Conservation (phyloP, 2,797 vertebrate species). For the Anguilla megastoma region DNA sequence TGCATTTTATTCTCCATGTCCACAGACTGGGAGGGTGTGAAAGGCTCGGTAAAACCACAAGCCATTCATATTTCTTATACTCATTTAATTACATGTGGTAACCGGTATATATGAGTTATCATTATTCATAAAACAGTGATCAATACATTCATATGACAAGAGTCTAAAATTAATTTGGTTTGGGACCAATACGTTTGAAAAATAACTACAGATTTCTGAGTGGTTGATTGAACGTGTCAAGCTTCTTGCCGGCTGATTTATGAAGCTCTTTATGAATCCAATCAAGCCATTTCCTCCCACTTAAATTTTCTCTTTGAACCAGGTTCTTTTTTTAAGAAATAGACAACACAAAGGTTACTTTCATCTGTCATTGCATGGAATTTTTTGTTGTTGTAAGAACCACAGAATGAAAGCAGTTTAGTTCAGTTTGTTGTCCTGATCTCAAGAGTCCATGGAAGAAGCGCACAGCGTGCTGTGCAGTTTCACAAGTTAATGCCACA, state of each 20-base stretch:
- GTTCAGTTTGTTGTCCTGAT: slow-evolving; percentile 42
- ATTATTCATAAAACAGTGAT: background rate
- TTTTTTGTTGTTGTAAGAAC: background rate
- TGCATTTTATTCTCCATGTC: background rate
- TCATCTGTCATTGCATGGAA: background rate
- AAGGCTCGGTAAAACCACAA: background rate
- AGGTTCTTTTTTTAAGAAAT: background rate
- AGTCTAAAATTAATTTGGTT: background rate
- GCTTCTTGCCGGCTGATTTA: background rate
- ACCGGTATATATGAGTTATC: background rate
- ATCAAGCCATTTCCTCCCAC: background rate
- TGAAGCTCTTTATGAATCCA: background rate
- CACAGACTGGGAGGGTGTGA: background rate
- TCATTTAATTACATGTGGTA: background rate
- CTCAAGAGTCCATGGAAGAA: slow-evolving; percentile 43
- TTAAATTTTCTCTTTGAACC: background rate
- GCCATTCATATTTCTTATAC: background rate
- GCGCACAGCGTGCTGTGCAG: slow-evolving; percentile 34
- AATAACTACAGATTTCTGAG: background rate
- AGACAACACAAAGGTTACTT: background rate
- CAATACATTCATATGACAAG: background rate
- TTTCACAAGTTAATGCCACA: slow-evolving; percentile 30
- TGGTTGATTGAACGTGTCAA: background rate
- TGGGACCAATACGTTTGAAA: background rate
- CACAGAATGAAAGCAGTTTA: background rate